Evolutionary conservation across 2,797 vertebrate species (phyloP).

Genomic region (Gallinago solitaria): DNA sequence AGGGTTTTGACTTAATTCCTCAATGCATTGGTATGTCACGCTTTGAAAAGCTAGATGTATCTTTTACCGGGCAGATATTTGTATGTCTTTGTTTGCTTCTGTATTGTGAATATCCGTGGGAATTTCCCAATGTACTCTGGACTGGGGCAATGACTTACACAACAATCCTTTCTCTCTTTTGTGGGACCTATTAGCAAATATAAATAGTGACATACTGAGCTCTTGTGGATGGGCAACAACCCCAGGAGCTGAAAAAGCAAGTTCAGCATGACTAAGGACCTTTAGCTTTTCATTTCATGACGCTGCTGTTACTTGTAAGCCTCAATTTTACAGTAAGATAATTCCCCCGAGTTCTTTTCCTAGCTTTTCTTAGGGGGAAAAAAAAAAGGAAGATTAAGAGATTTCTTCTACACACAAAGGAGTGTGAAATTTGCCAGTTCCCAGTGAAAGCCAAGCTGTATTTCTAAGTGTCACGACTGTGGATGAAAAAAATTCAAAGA

Average conservation of each 20-base stretch:
- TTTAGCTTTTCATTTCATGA: constrained; percentile 39
- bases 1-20: constrained; percentile 5
- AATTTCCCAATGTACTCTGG: constrained; percentile 13
- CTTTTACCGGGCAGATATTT: constrained; percentile 16
- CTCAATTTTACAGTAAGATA: background rate
- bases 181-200: constrained; percentile 14
- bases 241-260: constrained; percentile 20
- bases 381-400: background rate
- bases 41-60: constrained; percentile 5
- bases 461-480: background rate
- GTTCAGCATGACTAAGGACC: constrained; percentile 28
- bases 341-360: background rate
- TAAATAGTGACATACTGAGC: background rate
- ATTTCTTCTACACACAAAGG: background rate
- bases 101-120: background rate
- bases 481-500: background rate
- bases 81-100: constrained; percentile 33
- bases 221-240: constrained; percentile 9
- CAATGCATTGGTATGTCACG: background rate
- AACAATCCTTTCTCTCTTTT: constrained; percentile 32
- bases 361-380: background rate
- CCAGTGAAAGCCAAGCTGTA: background rate
- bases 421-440: background rate
- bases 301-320: constrained; percentile 30
- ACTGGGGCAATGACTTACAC: background rate